Base-by-base conservation (phyloP, 1,140 invertebrate species). In the Cydia pomonella region DNA sequence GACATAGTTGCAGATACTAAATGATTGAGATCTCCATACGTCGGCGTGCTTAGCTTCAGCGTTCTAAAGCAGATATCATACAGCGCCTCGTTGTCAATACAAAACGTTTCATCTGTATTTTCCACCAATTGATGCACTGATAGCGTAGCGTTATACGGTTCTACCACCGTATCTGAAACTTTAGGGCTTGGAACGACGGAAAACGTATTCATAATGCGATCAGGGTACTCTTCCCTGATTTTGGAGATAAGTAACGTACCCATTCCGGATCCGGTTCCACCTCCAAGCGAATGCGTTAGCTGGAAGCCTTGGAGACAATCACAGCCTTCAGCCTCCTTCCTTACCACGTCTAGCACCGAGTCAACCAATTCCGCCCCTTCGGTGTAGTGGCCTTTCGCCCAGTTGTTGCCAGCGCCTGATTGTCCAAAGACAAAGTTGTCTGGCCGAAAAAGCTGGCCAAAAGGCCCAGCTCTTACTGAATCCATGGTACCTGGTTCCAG, bases 381-480 rank as follows among this genome's bases (percentile, higher is more conserved):
- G 72, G 97, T 98, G 94, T 98, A 98, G 85, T 96, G 95, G 21
- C 96, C 96, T 87, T 96, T 95, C n/a, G 95, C 95, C 95, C 95
- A 96, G 82, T 96, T 96, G 87, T 96, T 97, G 9, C 95, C 79
- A 75, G 97, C 95, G 7, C 97, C 96, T 0, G 69, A 72, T n/a
- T 72, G 69, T 13, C 69, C 69, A 29, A 72, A 72, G 0, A 97
- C 96, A 84, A 97, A 97, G 85, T 97, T 97, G 87, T 97, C 96
- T 4, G 97, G 97, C 81, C 97, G 93, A 92, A 97, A 98, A 74
- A 97, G 95, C 84, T 97, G 96, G 64, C 97, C 97, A 84, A 97
- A 63, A 16, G 98, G 77, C 98, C 97, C 64, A n/a, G 62, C 95
- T 72, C 95, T 91, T 6, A 96, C 95, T 0, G 95, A 95, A 84